These are phyloP conservation scores for Centrocercus urophasianus DNA, from an alignment of 2,113 vertebrate species.

Conservation along the genomic window DNA sequence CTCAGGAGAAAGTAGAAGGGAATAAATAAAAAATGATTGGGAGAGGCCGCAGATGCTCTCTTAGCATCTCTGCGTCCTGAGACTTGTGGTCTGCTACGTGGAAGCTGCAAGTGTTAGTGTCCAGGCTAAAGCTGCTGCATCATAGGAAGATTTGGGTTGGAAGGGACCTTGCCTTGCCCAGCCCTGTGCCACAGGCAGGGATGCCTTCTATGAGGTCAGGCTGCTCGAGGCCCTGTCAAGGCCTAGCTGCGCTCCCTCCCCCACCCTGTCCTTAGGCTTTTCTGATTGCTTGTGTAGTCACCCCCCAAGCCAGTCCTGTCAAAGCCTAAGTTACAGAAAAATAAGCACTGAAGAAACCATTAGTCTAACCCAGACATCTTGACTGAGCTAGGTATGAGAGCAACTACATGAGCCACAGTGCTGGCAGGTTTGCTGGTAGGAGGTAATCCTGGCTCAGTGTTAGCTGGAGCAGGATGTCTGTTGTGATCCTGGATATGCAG, in stretches of 20 bases:
- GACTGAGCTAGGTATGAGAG: fast-evolving
- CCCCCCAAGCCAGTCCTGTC: not conserved
- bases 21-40: not conserved
- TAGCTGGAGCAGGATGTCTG: fast-evolving
- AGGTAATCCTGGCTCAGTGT: not conserved
- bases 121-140: not conserved
- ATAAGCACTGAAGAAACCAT: not conserved
- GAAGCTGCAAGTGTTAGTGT: not conserved
- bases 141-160: not conserved
- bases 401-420: fast-evolving
- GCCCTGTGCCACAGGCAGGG: not conserved
- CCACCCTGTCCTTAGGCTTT: fast-evolving
- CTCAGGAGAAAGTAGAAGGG: not conserved
- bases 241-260: not conserved
- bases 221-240: not conserved
- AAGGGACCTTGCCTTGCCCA: not conserved
- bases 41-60: not conserved
- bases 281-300: not conserved
- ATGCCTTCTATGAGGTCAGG: not conserved
- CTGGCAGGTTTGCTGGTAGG: not conserved
- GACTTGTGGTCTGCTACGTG: not conserved
- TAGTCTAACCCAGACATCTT: not conserved
- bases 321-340: not conserved
- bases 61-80: not conserved
- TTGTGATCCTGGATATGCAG: not conserved